A percentile compares a stretch with the other conserved stretches of the same genome.
phyloP scores from a whole-genome alignment of 2,888 invertebrate genomes.

The Himalopsyche japonica region DNA sequence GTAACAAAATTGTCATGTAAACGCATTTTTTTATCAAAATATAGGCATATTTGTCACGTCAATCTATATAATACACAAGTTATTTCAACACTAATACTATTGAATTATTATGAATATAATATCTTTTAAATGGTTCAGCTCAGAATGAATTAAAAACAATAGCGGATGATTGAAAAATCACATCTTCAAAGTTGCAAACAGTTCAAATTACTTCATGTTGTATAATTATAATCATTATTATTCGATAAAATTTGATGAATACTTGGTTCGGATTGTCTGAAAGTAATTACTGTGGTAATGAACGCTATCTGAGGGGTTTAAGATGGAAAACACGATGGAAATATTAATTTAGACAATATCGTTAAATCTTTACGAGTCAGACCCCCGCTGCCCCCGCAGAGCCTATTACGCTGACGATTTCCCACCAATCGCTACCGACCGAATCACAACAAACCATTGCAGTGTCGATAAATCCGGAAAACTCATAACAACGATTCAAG shows the following conservation, averaged over 20 bases:
- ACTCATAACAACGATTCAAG: constrained; percentile 19
- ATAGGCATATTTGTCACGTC: no score
- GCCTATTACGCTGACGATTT: constrained; percentile 17
- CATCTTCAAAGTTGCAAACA: no score
- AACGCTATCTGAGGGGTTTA: neutral
- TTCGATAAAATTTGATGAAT: neutral
- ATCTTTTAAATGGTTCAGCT: no score
- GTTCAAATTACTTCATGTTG: no score
- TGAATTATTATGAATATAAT: no score
- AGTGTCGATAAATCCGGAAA: constrained; percentile 29
- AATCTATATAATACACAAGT: no score
- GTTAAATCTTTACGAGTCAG: constrained; percentile 5
- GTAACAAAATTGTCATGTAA: no score
- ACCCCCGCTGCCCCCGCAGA: constrained; percentile 15
- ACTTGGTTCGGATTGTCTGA: neutral
- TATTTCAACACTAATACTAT: no score
- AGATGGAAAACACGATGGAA: neutral
- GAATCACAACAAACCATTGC: constrained; percentile 17
- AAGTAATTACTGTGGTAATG: neutral
- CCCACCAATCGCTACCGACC: constrained; percentile 1
- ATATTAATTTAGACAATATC: constrained; percentile 21
- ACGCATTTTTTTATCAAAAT: no score
- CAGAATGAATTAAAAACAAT: no score
- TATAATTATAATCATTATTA: no score
- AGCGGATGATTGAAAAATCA: no score